These are phyloP conservation scores for Capromys pilorides DNA, from an alignment of 2,797 vertebrate species.

Conservation along the genomic window DNA sequence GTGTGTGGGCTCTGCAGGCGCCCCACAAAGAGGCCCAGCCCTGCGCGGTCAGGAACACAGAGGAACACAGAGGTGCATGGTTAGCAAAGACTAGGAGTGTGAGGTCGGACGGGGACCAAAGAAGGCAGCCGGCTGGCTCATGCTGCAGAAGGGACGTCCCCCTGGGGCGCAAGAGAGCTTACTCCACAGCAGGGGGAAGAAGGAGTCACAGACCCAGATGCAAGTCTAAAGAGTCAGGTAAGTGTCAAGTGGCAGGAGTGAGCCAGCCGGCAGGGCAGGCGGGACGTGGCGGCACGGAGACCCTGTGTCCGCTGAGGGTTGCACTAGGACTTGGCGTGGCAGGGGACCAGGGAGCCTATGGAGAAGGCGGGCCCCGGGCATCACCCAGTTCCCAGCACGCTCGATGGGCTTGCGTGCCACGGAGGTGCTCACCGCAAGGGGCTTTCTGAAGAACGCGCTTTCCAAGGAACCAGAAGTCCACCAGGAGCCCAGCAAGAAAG, in stretches of 20 bases:
- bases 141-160: background rate
- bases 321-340: background rate
- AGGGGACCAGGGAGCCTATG: background rate
- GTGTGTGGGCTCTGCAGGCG: background rate
- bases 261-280: background rate
- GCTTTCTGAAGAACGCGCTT: background rate
- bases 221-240: background rate
- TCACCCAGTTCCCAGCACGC: background rate
- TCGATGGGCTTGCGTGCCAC: background rate
- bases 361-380: background rate
- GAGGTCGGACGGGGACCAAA: background rate
- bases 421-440: background rate
- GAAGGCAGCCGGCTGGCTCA: background rate
- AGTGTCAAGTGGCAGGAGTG: background rate
- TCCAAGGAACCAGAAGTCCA: constrained; percentile 41
- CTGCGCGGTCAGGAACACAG: no score
- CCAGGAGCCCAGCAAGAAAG: constrained; percentile 14
- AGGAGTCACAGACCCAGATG: background rate
- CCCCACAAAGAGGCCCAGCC: background rate
- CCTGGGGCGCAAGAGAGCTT: background rate
- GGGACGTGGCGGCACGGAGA: background rate
- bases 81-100: background rate
- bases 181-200: background rate
- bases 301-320: background rate
- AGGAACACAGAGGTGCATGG: background rate